These are phyloP conservation scores for Polydrusus tereticollis DNA, from an alignment of 2,888 invertebrate genomes.

Conservation along the genomic window DNA sequence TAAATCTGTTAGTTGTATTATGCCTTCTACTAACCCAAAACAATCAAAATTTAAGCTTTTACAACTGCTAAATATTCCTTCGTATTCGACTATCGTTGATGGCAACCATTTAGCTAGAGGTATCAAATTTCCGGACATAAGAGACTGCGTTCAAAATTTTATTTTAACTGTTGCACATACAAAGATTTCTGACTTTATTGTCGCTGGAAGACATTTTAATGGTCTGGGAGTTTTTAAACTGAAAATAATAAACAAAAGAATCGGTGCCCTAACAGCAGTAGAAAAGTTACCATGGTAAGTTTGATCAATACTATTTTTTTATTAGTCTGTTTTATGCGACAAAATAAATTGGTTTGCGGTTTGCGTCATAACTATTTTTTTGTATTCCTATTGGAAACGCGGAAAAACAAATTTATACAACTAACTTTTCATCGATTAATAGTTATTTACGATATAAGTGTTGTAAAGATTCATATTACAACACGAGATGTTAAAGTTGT, in stretches of 20 bases:
- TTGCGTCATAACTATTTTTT: background rate
- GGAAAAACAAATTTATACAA: background rate
- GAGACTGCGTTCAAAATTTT: slow-evolving; percentile 6
- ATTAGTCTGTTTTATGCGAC: background rate
- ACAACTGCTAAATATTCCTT: slow-evolving; percentile 69
- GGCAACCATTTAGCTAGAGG: slow-evolving; percentile 71
- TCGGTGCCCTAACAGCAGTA: background rate
- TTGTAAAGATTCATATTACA: no score
- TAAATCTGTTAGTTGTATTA: slow-evolving; percentile 63
- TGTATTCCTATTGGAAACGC: background rate
- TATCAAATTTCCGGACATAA: slow-evolving; percentile 65
- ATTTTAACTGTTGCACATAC: background rate
- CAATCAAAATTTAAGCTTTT: slow-evolving; percentile 69
- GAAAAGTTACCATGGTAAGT: slow-evolving; percentile 24
- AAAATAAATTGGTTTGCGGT: background rate
- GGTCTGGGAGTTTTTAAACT: background rate
- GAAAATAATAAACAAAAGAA: slow-evolving; percentile 12
- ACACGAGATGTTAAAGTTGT: no score
- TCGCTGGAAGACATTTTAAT: slow-evolving; percentile 12
- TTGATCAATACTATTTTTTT: slow-evolving; percentile 21
- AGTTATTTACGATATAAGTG: background rate
- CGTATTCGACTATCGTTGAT: slow-evolving; percentile 69
- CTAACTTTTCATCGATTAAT: background rate
- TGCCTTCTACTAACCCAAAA: slow-evolving; percentile 59
- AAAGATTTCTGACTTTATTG: background rate